These are phyloP conservation scores for Patagioenas fasciata DNA, from an alignment of 2,113 vertebrate genomes.

Conservation along the genomic window DNA sequence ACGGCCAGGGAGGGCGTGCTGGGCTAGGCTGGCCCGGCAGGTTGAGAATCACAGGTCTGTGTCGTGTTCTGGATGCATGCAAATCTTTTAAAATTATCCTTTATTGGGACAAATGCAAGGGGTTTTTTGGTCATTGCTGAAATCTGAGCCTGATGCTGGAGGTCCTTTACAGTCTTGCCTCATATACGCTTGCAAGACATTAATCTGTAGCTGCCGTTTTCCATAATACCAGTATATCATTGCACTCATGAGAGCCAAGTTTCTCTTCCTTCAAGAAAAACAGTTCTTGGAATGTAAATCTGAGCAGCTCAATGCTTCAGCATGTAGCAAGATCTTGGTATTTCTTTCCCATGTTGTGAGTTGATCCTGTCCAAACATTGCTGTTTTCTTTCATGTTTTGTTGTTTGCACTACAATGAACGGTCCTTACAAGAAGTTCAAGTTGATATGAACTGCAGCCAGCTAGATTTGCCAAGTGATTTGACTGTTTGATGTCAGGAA, in stretches of 20 bases:
- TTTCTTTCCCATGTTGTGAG: neutral
- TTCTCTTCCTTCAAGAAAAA: neutral
- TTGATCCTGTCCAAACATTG: neutral
- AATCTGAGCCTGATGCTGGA: accelerated
- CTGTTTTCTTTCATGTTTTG: neutral
- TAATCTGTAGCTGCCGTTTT: neutral
- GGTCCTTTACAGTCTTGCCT: neutral
- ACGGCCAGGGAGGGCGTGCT: neutral
- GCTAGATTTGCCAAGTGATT: neutral
- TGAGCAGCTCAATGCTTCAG: neutral
- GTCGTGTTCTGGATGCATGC: neutral
- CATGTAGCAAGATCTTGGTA: neutral
- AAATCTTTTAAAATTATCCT: neutral
- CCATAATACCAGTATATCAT: neutral
- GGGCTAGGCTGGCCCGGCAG: neutral
- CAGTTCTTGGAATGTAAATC: neutral
- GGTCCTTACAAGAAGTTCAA: neutral
- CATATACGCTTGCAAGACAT: accelerated
- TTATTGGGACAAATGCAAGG: neutral
- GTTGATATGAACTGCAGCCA: neutral
- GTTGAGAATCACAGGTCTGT: neutral
- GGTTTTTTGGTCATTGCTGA: neutral
- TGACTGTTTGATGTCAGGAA: neutral
- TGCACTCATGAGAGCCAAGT: neutral
- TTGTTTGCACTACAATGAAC: neutral